Evolutionary conservation across 2,888 invertebrate species (phyloP), one percentile per base, ranked within the genome.

Genomic region (Eupithecia subumbrata): DNA sequence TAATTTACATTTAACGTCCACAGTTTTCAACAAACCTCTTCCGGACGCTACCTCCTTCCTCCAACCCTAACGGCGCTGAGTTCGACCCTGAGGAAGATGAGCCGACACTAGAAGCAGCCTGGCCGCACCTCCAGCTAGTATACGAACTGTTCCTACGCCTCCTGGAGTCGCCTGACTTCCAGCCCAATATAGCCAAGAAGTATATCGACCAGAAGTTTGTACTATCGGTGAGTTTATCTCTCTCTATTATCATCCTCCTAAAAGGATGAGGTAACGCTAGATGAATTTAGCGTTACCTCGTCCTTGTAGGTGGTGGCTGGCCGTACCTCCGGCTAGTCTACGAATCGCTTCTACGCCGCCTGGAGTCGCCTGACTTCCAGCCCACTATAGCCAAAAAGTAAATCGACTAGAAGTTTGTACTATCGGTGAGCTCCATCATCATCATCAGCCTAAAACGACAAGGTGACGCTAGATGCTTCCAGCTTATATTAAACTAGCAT

Each of bases 201-300:
- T 97, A 97, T 93, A 98, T 99, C 90, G 98, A 99, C 94, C 98
- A 98, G 95, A 98, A 98, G 93, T 99, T 99, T 95, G 98, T 99
- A 78, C 95, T 98, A 87, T 98, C 98, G 96, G 98, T 98, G 84
- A 87, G 90, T 84, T n/a, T 56, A 3, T 60, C 12, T 60, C 14
- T 3, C 11, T 22, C 11, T 37, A 22, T 56, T 2, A 22, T 56
- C 52, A 56, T 56, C 52, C 11, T 11, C 22, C 22, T 56, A 11
- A 22, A 56, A 56, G 22, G 99, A 99, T 94, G 99, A 99, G 92
- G 99, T 99, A 43, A 98, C 98, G 71, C 93, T 99, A 86, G 99
- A 99, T 95, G 98, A 37, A 7, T 37, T 5, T 37, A 37, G 37
- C 37, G 37, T 37, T 37, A 37, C 37, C 37, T 37, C 37, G 37